Base-by-base conservation (phyloP, 2,888 invertebrate genomes). In the Endotricha flammealis region DNA sequence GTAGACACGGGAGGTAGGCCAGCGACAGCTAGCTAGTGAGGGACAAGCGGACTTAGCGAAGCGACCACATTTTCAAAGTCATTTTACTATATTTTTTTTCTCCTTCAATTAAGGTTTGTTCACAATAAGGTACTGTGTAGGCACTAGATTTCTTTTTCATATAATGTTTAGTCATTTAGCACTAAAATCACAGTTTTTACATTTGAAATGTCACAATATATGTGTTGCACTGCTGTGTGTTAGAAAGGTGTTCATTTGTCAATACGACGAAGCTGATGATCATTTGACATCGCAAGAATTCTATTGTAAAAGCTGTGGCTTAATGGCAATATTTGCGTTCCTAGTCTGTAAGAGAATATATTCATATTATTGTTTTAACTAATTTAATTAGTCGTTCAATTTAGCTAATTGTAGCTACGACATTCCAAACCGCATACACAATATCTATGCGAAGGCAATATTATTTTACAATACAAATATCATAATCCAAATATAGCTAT, bases 131-230 rank as follows among this genome's bases (percentile, higher is more conserved):
- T 81, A 81, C 59, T 71, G 57, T 63, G 67, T 74, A 79, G 78
- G 75, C 64, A 64, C 49, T 70, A 69, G 57, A 66, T 68, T 62
- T 57, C 52, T 65, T 37, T 57, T 53, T 59, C 49, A 59, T 57
- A 50, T 57, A 58, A 54, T 48, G 66, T 49, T 63, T 68, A 68
- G 60, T 51, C 49, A 44, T 64, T 63, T 67, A 73, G 71, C 75
- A 77, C 74, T 50, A 56, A 57, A 53, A 51, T 72, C 80, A 79
- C 79, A 78, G 77, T 77, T 81, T 77, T 79, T 78, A 77, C 73
- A 72, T 68, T 69, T 65, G 48, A 52, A 56, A 63, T 53, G 47
- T 53, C 62, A 64, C 61, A 57, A 49, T 41, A 44, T 54, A 60
- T 47, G 27, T 27, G 25, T 10, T 42, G 54, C 52, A 51, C 46